A percentile compares a stretch with the other conserved stretches of the same genome.
phyloP scores from a whole-genome alignment of 2,888 invertebrate genomes.

The Ochropleura leucogaster region DNA sequence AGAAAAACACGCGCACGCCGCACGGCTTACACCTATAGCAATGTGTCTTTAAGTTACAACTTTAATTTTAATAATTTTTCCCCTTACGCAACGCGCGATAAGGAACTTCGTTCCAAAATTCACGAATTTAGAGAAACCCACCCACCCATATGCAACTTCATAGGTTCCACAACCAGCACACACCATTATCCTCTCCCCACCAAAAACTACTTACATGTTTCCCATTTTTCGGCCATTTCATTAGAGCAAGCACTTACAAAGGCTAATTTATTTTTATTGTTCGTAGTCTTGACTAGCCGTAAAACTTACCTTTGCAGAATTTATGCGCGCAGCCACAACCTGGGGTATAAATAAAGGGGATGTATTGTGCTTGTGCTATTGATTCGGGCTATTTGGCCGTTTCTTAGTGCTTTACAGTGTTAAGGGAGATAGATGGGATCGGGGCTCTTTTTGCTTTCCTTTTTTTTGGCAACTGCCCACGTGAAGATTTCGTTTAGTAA shows the following conservation, averaged over 20 bases:
- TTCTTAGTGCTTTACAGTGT: conserved; percentile 24
- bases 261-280: conserved; percentile 69
- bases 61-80: too few relatives aligned
- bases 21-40: too few relatives aligned
- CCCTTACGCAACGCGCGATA: too few relatives aligned
- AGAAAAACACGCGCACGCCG: too few relatives aligned
- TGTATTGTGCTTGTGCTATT: conserved; percentile 33
- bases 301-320: conserved; percentile 61
- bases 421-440: conserved; percentile 26
- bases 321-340: conserved; percentile 61
- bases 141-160: not conserved
- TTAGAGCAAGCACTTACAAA: conserved; percentile 62
- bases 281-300: conserved; percentile 58
- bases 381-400: conserved; percentile 24
- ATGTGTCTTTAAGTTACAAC: too few relatives aligned
- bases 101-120: too few relatives aligned
- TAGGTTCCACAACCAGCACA: not conserved
- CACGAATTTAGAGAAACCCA: not conserved
- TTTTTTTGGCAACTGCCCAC: not conserved
- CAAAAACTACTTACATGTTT: conserved; percentile 25
- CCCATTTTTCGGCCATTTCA: conserved; percentile 65
- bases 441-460: not conserved
- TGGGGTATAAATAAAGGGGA: conserved; percentile 55
- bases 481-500: not conserved
- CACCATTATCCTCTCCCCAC: conserved; percentile 13